Evolutionary conservation across 2,888 invertebrate genomes (phyloP).

Genomic region (Ophioninae sp.): DNA sequence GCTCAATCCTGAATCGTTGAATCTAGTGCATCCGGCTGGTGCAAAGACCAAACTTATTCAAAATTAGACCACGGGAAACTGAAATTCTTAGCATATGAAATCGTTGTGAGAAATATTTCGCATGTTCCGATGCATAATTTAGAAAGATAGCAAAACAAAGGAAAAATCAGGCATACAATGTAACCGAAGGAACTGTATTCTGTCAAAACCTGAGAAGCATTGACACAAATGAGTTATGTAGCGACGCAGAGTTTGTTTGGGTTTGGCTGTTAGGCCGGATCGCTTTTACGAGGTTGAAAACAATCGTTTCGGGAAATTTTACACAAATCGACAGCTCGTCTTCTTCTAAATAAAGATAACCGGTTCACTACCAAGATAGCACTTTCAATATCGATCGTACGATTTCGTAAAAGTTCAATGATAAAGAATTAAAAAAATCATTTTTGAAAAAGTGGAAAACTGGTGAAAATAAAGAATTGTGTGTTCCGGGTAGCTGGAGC

Average conservation of each 20-base stretch:
- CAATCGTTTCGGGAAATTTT: neutral
- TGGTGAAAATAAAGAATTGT: slow-evolving; percentile 4
- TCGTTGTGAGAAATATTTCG: neutral
- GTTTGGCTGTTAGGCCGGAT: too few relatives aligned
- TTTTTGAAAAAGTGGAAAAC: neutral
- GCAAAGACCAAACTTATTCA: neutral
- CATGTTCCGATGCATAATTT: neutral
- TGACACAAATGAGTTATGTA: too few relatives aligned
- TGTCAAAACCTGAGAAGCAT: neutral
- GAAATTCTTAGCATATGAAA: neutral
- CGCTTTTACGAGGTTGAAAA: neutral
- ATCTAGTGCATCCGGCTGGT: too few relatives aligned
- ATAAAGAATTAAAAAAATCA: neutral
- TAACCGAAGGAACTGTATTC: neutral
- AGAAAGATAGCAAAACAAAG: neutral
- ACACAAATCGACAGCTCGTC: too few relatives aligned
- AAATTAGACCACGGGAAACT: neutral
- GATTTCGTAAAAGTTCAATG: neutral
- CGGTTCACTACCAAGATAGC: too few relatives aligned
- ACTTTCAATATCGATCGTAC: too few relatives aligned
- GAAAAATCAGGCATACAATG: too few relatives aligned
- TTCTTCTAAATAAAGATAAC: too few relatives aligned
- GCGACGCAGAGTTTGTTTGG: too few relatives aligned
- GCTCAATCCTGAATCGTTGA: too few relatives aligned
- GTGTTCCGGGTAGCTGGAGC: slow-evolving; percentile 77